Evolutionary conservation across 2,797 vertebrate genomes (phyloP).

Genomic region (Falco novaeseelandiae): DNA sequence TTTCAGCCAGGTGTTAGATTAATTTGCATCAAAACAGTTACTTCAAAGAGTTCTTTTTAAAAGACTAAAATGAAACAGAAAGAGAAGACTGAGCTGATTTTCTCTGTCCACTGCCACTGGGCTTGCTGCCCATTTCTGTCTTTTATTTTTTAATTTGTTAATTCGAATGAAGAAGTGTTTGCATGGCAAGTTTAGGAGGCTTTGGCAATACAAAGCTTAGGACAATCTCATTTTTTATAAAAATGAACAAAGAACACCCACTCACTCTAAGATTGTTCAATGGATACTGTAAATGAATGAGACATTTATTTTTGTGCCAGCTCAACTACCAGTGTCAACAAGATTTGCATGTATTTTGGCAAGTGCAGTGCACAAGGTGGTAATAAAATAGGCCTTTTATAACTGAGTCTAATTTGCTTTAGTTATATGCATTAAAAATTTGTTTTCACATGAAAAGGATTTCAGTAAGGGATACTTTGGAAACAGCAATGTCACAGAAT

Average conservation of each 20-base stretch:
- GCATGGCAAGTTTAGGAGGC: conserved; percentile 2
- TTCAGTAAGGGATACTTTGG: conserved; percentile 29
- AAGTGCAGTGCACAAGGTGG: conserved; percentile 69
- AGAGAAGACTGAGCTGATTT: conserved; percentile 5
- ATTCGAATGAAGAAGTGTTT: conserved; percentile 57
- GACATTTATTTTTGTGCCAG: conserved; percentile 79
- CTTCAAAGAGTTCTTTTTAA: conserved; percentile 18
- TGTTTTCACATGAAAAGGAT: conserved; percentile 46
- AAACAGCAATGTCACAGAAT: conserved; percentile 27
- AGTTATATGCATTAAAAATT: conserved; percentile 44
- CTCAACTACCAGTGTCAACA: conserved; percentile 69
- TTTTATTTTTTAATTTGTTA: conserved; percentile 54
- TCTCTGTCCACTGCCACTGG: background rate
- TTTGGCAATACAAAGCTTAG: conserved; percentile 56
- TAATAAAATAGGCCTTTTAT: conserved; percentile 77
- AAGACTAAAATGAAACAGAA: background rate
- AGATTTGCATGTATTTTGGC: conserved; percentile 79
- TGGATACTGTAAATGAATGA: conserved; percentile 78
- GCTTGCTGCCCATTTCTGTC: conserved; percentile 27
- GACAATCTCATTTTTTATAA: conserved; percentile 68
- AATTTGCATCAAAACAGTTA: conserved; percentile 15
- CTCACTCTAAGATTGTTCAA: conserved; percentile 69
- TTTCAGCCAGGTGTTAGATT: background rate
- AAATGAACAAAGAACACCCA: conserved; percentile 52
- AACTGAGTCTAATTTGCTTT: conserved; percentile 59